A percentile compares a stretch with the other conserved stretches of the same genome.
Evolutionary conservation across 1,140 invertebrate genomes (phyloP).

Genomic region (Eumaeus atala): DNA sequence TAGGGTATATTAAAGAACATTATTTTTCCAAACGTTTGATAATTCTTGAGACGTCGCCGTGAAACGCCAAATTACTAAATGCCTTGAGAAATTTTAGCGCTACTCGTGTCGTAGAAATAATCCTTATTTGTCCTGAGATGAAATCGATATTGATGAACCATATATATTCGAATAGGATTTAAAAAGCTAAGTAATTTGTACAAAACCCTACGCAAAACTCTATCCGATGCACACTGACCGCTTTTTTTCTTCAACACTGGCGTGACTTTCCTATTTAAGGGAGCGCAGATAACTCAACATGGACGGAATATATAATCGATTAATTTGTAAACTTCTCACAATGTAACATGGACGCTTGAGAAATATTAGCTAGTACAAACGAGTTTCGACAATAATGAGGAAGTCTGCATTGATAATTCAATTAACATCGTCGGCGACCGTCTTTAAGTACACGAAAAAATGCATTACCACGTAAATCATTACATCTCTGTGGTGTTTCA

Average conservation of each 20-base stretch:
- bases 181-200: not conserved
- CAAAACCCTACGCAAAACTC: not conserved
- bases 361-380: slow-evolving; percentile 10
- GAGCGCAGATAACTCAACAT: slow-evolving; percentile 47
- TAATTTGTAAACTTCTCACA: slow-evolving; percentile 24
- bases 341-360: not conserved
- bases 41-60: too few relatives aligned
- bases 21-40: too few relatives aligned
- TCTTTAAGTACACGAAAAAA: slow-evolving; percentile 62
- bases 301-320: slow-evolving; percentile 43
- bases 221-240: not conserved
- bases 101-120: too few relatives aligned
- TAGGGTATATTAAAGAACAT: too few relatives aligned
- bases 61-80: too few relatives aligned
- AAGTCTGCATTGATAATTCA: slow-evolving; percentile 65
- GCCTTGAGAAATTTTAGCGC: too few relatives aligned
- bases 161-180: too few relatives aligned
- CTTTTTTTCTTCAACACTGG: slow-evolving; percentile 19
- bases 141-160: too few relatives aligned
- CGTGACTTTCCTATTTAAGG: slow-evolving; percentile 48
- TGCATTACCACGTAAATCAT: slow-evolving; percentile 62
- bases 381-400: slow-evolving; percentile 51
- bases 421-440: slow-evolving; percentile 54
- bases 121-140: too few relatives aligned
- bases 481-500: slow-evolving; percentile 63